Evolutionary conservation across 2,888 invertebrate genomes (phyloP).

Genomic region (Sceliomorpha sp.): DNA sequence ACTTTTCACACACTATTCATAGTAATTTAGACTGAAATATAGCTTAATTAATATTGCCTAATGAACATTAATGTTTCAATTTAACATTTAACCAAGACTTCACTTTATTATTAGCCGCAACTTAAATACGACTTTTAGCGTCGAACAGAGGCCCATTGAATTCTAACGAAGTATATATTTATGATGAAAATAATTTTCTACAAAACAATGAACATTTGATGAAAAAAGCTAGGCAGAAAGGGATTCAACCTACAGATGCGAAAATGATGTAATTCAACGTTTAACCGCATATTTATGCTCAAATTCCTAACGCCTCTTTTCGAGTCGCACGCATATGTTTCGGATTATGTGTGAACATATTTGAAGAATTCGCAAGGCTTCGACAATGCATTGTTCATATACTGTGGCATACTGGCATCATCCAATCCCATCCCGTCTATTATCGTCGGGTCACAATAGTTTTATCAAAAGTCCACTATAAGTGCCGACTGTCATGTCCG

Average conservation of each 20-base stretch:
- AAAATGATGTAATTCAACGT: neutral
- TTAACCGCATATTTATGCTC: constrained; percentile 22
- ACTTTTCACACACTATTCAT: too few relatives aligned
- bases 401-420: constrained; percentile 17
- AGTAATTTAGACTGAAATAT: too few relatives aligned
- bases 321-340: constrained; percentile 37
- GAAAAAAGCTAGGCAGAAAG: too few relatives aligned
- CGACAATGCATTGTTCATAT: constrained; percentile 37
- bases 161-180: too few relatives aligned
- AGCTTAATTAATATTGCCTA: too few relatives aligned
- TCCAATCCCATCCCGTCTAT: constrained; percentile 35
- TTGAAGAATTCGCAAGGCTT: constrained; percentile 30
- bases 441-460: constrained; percentile 42
- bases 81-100: too few relatives aligned
- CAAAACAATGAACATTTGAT: too few relatives aligned
- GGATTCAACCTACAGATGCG: constrained; percentile 5
- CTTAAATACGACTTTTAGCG: too few relatives aligned
- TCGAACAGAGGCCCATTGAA: too few relatives aligned
- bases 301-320: constrained; percentile 54
- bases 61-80: too few relatives aligned
- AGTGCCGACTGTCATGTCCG: constrained; percentile 46
- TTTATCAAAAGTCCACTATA: constrained; percentile 35
- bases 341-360: constrained; percentile 46
- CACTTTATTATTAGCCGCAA: too few relatives aligned
- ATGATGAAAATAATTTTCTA: too few relatives aligned